phyloP scores from a whole-genome alignment of 1,140 invertebrate genomes.

The Onthophagus taurus region DNA sequence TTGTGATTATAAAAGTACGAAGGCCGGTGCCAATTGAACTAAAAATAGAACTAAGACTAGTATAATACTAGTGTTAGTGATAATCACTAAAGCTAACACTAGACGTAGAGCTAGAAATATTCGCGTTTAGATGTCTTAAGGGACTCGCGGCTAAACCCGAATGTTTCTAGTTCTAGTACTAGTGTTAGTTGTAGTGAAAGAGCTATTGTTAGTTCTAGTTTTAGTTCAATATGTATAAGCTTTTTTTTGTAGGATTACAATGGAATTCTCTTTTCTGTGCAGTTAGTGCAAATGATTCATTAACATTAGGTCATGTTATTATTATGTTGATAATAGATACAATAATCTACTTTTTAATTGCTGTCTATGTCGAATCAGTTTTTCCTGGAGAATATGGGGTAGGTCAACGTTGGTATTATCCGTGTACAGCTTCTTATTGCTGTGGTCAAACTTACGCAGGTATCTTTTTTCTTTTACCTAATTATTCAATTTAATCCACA shows the following conservation, averaged over 20 bases:
- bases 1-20: no score
- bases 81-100: background rate
- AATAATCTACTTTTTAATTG: slow-evolving; percentile 54
- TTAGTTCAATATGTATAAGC: no score
- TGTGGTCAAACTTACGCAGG: background rate
- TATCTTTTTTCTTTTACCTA: background rate
- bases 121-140: no score
- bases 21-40: no score
- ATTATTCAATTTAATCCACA: background rate
- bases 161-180: no score
- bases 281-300: slow-evolving; percentile 60
- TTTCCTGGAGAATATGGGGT: slow-evolving; percentile 62
- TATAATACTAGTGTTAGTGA: background rate
- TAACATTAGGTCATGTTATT: slow-evolving; percentile 55
- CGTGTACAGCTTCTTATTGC: slow-evolving; percentile 42
- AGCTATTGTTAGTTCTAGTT: no score
- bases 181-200: no score
- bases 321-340: slow-evolving; percentile 56
- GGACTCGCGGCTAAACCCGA: no score
- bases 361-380: slow-evolving; percentile 67
- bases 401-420: slow-evolving; percentile 64
- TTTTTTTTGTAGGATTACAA: slow-evolving; percentile 49
- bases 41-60: no score
- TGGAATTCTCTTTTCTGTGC: slow-evolving; percentile 62
- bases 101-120: no score